Percentiles rank a stretch among this genome's conserved stretches.
phyloP scores from a whole-genome alignment of 2,888 invertebrate genomes.

The Drosophila acutilabella region DNA sequence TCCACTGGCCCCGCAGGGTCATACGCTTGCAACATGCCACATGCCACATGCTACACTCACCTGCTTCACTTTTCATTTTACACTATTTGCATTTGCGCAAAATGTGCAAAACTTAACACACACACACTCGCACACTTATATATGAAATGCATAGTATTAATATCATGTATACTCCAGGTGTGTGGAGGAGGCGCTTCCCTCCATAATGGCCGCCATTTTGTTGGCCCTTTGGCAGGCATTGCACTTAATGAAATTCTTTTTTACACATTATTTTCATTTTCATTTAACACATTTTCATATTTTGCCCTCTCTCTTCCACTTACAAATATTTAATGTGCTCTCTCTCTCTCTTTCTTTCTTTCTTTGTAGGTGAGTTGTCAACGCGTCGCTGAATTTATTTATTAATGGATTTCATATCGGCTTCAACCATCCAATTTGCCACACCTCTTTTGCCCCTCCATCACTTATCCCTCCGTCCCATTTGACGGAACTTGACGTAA shows the following conservation, averaged over 20 bases:
- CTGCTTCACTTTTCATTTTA: slow-evolving; percentile 54
- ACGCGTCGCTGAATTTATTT: slow-evolving; percentile 65
- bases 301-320: background rate
- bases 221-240: slow-evolving; percentile 52
- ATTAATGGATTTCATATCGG: slow-evolving; percentile 72
- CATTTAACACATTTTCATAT: slow-evolving; percentile 37
- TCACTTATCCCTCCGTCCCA: background rate
- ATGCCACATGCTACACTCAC: slow-evolving; percentile 42
- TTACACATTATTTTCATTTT: slow-evolving; percentile 33
- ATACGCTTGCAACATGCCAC: slow-evolving; percentile 7
- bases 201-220: slow-evolving; percentile 72
- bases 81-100: slow-evolving; percentile 75
- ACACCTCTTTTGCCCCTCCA: background rate
- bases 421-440: slow-evolving; percentile 4
- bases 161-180: slow-evolving; percentile 22
- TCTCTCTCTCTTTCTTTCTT: slow-evolving; percentile 20
- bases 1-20: no score
- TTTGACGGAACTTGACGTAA: slow-evolving; percentile 48
- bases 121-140: slow-evolving; percentile 32
- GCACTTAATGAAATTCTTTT: slow-evolving; percentile 75
- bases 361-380: slow-evolving; percentile 69
- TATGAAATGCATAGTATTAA: slow-evolving; percentile 34
- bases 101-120: slow-evolving; percentile 79
- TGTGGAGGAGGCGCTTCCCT: slow-evolving; percentile 32
- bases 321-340: background rate